Evolutionary conservation across 1,140 invertebrate species (phyloP).

Genomic region (Drosophila prosaltans): DNA sequence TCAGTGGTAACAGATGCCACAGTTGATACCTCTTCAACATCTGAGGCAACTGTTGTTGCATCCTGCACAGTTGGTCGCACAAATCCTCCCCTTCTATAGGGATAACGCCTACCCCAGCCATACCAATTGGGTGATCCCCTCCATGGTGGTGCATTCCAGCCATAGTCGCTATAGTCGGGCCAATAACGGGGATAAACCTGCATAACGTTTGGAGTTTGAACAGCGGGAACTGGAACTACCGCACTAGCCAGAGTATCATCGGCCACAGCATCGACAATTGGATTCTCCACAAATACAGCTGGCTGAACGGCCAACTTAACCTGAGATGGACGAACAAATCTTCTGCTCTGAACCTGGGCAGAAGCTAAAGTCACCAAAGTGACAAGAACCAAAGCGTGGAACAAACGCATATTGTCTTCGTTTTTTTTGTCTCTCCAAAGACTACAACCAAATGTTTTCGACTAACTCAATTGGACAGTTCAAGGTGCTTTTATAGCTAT

Average conservation of each 20-base stretch:
- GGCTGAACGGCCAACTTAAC: conserved; percentile 36
- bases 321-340: conserved; percentile 15
- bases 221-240: not conserved
- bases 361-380: conserved; percentile 38
- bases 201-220: not conserved
- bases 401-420: conserved; percentile 40
- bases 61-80: conserved; percentile 1
- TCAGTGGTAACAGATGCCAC: not conserved
- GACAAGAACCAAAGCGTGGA: conserved; percentile 42
- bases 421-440: not conserved
- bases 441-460: conserved; percentile 39
- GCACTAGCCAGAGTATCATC: not conserved
- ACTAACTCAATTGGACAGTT: conserved; percentile 13
- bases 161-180: conserved; percentile 39
- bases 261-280: not conserved
- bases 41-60: not conserved
- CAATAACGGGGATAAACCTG: conserved; percentile 30
- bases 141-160: conserved; percentile 38
- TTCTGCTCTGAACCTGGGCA: conserved; percentile 30
- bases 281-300: not conserved
- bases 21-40: not conserved
- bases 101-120: conserved; percentile 11
- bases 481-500: conserved; percentile 38
- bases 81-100: conserved; percentile 20
- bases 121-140: conserved; percentile 24